phyloP scores from a whole-genome alignment of 2,888 invertebrate species.

The Aporophyla nigra region DNA sequence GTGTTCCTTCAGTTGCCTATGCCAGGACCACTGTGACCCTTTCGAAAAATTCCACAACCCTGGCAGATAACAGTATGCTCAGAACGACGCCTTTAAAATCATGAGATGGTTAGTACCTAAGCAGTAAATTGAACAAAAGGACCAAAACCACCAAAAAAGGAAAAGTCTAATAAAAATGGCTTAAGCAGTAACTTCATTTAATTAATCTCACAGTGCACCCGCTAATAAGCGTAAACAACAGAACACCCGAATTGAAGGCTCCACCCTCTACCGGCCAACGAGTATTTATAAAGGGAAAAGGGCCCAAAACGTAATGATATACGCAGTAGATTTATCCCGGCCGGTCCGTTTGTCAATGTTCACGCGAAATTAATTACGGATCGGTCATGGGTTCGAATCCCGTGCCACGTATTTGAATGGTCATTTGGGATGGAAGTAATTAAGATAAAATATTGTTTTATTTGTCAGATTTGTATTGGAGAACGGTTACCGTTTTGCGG shows the following conservation, averaged over 20 bases:
- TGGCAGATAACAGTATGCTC: too few species aligned
- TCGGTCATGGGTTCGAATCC: conserved; percentile 80
- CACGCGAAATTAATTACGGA: conserved; percentile 84
- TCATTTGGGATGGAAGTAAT: conserved; percentile 77
- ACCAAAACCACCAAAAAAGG: conserved; percentile 7
- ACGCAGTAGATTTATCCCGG: conserved; percentile 84
- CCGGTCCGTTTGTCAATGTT: conserved; percentile 85
- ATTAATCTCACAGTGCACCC: conserved; percentile 52
- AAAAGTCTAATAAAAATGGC: conserved; percentile 20
- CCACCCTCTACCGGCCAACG: conserved; percentile 44
- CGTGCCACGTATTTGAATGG: conserved; percentile 76
- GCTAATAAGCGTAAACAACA: conserved; percentile 61
- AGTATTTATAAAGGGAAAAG: conserved; percentile 59
- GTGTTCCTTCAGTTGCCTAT: too few species aligned
- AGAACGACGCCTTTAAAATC: neutral
- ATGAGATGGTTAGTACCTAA: neutral
- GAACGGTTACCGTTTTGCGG: conserved; percentile 50
- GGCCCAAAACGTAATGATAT: conserved; percentile 80
- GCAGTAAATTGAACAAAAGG: conserved; percentile 1
- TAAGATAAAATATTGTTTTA: conserved; percentile 77
- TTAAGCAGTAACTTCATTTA: conserved; percentile 50
- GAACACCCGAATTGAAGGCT: conserved; percentile 31
- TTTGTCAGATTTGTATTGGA: conserved; percentile 66
- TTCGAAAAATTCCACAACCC: too few species aligned
- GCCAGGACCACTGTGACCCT: too few species aligned